Base-by-base conservation (phyloP, 2,113 vertebrate species). In the Helogale parvula region DNA sequence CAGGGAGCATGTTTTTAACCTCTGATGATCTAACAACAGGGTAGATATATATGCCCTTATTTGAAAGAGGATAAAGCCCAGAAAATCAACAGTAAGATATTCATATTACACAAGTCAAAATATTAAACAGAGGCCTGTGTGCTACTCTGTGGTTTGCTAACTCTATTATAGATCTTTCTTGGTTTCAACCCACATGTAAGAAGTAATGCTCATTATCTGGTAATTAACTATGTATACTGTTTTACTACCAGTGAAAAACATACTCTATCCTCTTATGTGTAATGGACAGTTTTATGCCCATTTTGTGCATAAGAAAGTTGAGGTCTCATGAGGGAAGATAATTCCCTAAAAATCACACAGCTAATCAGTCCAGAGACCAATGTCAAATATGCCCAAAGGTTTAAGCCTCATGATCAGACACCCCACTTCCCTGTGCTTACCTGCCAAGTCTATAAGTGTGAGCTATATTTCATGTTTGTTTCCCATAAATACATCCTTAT, bases 401-500 rank as follows among this genome's bases (percentile, higher is more conserved):
- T 91, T 72, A 45, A 23, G 31, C 57, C 65, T 91, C 29, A 3
- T 41, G 38, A 89, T 88, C 57, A 90, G 76, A 85, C 17, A 60
- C 0, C 79, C 23, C 47, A 82, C 54, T 96, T 92, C 41, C 17
- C 77, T 96, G 83, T 92, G 47, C 66, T 91, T 93, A 79, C 63
- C 38, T 93, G 76, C 41, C 90, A 96, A 94, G 57, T 97, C 54
- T 16, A 12, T 77, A 87, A 88, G 25, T 97, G 69, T 94, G n/a
- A 92, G 9, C 77, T 81, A 83, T 65, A 72, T 77, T 97, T 96
- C 74, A 87, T 21, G 63, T 90, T 97, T 98, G 71, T 94, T 98
- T 97, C 88, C 82, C 94, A 93, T 97, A 94, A 98, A 88, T 96
- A 97, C 81, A 96, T 94, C 92, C 92, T 97, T 97, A 93, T 95